phyloP scores from a whole-genome alignment of 2,113 vertebrate genomes.

The Hyla sarda region DNA sequence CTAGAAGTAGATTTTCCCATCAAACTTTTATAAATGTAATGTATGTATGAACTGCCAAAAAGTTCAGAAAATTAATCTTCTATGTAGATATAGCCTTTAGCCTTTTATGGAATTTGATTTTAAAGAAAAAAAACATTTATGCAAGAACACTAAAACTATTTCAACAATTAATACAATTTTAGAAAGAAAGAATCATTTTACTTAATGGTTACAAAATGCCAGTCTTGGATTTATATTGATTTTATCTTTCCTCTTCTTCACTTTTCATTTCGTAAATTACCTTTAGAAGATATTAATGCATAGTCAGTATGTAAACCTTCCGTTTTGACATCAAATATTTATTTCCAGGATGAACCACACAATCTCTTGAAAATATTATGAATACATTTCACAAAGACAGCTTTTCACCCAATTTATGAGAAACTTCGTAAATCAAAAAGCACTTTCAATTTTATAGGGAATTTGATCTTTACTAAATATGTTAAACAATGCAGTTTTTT shows the following conservation, averaged over 20 bases:
- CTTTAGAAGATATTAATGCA: constrained; percentile 30
- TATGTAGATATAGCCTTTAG: constrained; percentile 36
- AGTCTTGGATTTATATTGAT: constrained; percentile 11
- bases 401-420: not conserved
- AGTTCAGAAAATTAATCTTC: constrained; percentile 16
- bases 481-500: constrained; percentile 41
- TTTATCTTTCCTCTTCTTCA: constrained; percentile 13
- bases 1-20: constrained; percentile 16
- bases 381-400: constrained; percentile 24
- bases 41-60: not conserved
- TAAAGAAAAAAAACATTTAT: not conserved
- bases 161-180: constrained; percentile 12
- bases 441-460: constrained; percentile 32
- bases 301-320: constrained; percentile 19
- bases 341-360: constrained; percentile 35
- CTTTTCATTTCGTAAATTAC: constrained; percentile 34
- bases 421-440: constrained; percentile 43
- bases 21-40: constrained; percentile 19
- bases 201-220: constrained; percentile 27
- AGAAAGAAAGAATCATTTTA: not conserved
- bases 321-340: constrained; percentile 44
- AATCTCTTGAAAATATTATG: constrained; percentile 33
- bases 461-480: constrained; percentile 57
- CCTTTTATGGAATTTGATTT: constrained; percentile 24
- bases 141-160: constrained; percentile 2